Evolutionary conservation across 2,797 vertebrate genomes (phyloP), one percentile per base, ranked within the genome.

Genomic region (Xenentodon cancila): DNA sequence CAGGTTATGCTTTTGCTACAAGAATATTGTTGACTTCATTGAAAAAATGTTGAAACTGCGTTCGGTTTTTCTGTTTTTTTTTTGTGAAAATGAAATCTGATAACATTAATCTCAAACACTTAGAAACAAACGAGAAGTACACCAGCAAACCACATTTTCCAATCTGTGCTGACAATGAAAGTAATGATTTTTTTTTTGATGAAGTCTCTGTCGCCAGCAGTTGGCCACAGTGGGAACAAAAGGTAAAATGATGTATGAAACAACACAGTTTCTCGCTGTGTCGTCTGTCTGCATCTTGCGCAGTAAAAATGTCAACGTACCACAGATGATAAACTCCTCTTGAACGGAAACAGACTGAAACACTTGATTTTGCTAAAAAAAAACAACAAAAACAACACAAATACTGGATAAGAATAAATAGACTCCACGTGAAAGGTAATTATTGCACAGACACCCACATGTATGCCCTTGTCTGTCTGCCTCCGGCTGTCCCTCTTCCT

Each of bases 191-290:
- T 9, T 19, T 61, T 9, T 34, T 70, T 79, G 75, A 83, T 61
- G 78, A 86, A 69, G 72, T 76, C 53, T 76, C 44, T 73, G 68
- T 87, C 52, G 68, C 55, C 58, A 53, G 59, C 71, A 59, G 64
- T 64, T 1, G 46, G 78, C 49, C 64, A 82, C 49, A 56, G 80
- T 15, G 27, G 64, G 70, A 80, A 77, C 67, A 57, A 57, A 47
- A 63, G 19, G 17, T 34, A 77, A 46, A 64, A 66, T 1, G n/a
- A 77, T 34, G 46, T 62, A 73, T 16, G 59, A 34, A 54, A 71
- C 68, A 64, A 88, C 83, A 86, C 82, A 85, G 85, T 76, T 73
- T 81, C 62, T 81, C 37, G 77, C 62, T 81, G 45, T 64, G 25
- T 43, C n/a, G 48, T 58, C 40, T 52, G 48, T 48, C 54, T 49